These are phyloP conservation scores for Gastrophryne carolinensis DNA, from an alignment of 2,797 vertebrate species.

Conservation along the genomic window DNA sequence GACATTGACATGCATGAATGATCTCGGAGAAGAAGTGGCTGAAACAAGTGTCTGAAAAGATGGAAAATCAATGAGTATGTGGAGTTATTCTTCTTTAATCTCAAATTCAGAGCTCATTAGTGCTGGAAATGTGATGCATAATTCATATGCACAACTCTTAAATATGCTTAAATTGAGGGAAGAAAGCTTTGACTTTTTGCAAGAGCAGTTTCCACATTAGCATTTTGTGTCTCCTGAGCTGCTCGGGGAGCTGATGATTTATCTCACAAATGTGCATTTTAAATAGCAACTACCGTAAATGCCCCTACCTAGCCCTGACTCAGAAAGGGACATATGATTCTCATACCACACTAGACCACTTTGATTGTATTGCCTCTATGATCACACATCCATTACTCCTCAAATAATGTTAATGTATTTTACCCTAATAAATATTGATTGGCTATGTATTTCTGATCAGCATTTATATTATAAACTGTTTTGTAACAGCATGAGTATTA, in stretches of 20 bases:
- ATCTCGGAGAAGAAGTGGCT: not conserved
- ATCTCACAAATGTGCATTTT: no score
- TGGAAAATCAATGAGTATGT: constrained; percentile 46
- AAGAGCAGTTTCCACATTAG: not conserved
- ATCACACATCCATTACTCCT: no score
- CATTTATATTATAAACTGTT: no score
- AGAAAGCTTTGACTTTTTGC: constrained; percentile 30
- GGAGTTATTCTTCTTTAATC: constrained; percentile 39
- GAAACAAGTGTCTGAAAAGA: constrained; percentile 3
- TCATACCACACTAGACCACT: not conserved
- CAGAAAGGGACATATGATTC: no score
- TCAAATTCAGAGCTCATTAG: constrained; percentile 46
- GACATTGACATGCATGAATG: not conserved
- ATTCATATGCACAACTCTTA: constrained; percentile 33
- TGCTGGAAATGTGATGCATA: constrained; percentile 45
- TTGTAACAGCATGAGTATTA: no score
- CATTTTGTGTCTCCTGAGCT: not conserved
- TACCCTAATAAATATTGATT: no score
- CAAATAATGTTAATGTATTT: no score
- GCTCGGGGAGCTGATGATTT: not conserved
- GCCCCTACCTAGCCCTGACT: no score
- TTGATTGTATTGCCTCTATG: not conserved
- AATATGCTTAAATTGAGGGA: constrained; percentile 23
- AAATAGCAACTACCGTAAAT: no score
- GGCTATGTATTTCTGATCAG: no score